Conservation (phyloP, 2,888 invertebrate species). For the Halictus quadricinctus region DNA sequence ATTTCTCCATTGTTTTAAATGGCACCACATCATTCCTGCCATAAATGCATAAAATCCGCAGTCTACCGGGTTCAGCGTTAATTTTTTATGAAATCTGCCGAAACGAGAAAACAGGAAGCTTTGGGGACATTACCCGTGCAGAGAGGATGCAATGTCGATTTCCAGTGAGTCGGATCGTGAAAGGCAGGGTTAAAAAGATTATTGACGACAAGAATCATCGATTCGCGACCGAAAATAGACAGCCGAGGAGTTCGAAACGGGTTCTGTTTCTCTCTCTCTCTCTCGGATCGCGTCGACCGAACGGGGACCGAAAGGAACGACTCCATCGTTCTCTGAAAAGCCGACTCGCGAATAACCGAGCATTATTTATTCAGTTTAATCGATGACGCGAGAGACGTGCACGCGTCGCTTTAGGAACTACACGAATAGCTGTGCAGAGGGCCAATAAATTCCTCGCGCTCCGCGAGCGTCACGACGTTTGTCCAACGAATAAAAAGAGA, state of each 20-base stretch:
- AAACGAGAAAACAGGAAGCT: not conserved
- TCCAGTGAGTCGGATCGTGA: not conserved
- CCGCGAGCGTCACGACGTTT: slow-evolving; percentile 8
- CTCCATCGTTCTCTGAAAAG: slow-evolving; percentile 24
- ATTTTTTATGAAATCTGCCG: not conserved
- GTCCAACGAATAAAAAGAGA: slow-evolving; percentile 2
- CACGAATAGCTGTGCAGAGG: not conserved
- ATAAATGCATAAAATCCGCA: not conserved
- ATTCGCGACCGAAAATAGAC: slow-evolving; percentile 26
- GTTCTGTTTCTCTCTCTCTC: not conserved
- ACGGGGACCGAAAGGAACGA: slow-evolving; percentile 27
- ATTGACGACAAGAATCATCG: slow-evolving; percentile 28
- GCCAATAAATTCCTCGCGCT: slow-evolving; percentile 21
- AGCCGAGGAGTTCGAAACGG: slow-evolving; percentile 34
- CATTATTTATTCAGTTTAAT: slow-evolving; percentile 42
- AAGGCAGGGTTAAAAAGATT: slow-evolving; percentile 15
- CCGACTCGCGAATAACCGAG: slow-evolving; percentile 27
- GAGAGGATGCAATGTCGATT: not conserved
- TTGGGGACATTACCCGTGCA: not conserved
- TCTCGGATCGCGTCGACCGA: slow-evolving; percentile 21
- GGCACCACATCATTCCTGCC: too few species aligned
- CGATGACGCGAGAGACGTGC: slow-evolving; percentile 39
- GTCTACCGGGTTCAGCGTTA: not conserved
- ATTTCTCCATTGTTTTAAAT: not conserved
- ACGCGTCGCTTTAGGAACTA: slow-evolving; percentile 26